These are phyloP conservation scores for Rhizomys pruinosus DNA, from an alignment of 2,113 vertebrate genomes.

Conservation along the genomic window DNA sequence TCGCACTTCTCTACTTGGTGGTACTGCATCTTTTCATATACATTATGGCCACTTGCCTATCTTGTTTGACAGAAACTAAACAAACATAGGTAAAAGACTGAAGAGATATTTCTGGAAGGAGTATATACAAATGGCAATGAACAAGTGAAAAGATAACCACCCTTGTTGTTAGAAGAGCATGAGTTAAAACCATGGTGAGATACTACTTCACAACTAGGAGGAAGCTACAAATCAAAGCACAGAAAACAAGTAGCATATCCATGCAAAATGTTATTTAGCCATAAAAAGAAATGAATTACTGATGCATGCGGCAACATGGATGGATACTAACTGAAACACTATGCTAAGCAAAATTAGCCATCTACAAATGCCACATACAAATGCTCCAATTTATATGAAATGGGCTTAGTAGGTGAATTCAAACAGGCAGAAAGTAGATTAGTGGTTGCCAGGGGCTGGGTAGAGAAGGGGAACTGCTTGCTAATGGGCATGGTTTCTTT, in stretches of 20 bases:
- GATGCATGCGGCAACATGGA: neutral
- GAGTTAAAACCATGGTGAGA: slow-evolving; percentile 15
- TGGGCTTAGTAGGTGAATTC: neutral
- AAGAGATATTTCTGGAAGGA: neutral
- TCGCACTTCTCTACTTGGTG: too few species aligned
- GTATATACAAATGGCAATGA: neutral
- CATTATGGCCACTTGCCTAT: too few species aligned
- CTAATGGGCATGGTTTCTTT: neutral
- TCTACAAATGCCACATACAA: neutral
- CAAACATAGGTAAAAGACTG: slow-evolving; percentile 18
- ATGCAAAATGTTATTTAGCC: neutral
- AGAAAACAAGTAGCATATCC: neutral
- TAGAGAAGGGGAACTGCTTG: neutral
- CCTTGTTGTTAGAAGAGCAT: slow-evolving; percentile 9
- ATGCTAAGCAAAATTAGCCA: neutral
- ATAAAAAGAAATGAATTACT: slow-evolving; percentile 44
- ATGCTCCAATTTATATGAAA: slow-evolving; percentile 28
- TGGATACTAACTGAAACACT: neutral
- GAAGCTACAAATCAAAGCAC: slow-evolving; percentile 14
- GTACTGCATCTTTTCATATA: too few species aligned
- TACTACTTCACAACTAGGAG: neutral
- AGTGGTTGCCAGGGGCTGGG: neutral
- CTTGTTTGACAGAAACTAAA: slow-evolving; percentile 9
- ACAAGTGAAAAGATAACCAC: neutral
- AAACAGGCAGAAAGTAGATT: neutral